Conservation (phyloP, 2,113 vertebrate genomes). For the Monopterus albus region DNA sequence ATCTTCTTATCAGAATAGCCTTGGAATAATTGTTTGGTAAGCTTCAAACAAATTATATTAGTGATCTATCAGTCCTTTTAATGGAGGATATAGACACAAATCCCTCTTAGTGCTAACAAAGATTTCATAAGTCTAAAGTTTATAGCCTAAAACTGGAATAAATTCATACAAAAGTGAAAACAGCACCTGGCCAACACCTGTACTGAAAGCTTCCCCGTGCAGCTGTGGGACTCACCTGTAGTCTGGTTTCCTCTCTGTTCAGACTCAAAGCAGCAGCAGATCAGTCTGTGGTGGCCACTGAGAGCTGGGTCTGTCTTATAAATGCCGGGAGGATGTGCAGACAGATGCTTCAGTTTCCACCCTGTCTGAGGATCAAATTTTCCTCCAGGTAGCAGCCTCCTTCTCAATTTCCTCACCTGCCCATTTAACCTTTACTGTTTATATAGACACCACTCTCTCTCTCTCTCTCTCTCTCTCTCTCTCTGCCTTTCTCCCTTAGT, state of each 20-base stretch:
- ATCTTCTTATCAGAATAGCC: too few species aligned
- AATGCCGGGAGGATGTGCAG: conserved; percentile 83
- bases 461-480: neutral
- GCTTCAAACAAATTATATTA: too few species aligned
- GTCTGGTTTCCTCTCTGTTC: conserved; percentile 58
- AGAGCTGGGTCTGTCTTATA: conserved; percentile 84
- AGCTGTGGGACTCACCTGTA: conserved; percentile 73
- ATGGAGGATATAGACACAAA: too few species aligned
- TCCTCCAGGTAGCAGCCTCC: conserved; percentile 76
- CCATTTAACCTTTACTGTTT: conserved; percentile 90
- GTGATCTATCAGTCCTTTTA: too few species aligned
- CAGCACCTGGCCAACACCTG: conserved; percentile 24
- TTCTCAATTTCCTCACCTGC: conserved; percentile 89
- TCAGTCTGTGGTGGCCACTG: conserved; percentile 63
- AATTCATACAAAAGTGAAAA: neutral
- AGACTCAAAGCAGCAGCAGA: conserved; percentile 72
- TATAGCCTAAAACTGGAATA: too few species aligned
- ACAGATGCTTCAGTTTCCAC: conserved; percentile 88
- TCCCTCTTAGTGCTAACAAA: too few species aligned
- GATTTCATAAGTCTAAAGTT: neutral
- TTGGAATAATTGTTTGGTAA: too few species aligned
- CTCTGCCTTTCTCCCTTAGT: neutral
- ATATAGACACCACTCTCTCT: conserved; percentile 65
- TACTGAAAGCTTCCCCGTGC: neutral
- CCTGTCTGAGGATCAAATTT: conserved; percentile 89